A percentile compares a stretch with the other conserved stretches of the same genome.
Conservation (phyloP, 2,888 invertebrate genomes). For the Bombylius discolor region DNA sequence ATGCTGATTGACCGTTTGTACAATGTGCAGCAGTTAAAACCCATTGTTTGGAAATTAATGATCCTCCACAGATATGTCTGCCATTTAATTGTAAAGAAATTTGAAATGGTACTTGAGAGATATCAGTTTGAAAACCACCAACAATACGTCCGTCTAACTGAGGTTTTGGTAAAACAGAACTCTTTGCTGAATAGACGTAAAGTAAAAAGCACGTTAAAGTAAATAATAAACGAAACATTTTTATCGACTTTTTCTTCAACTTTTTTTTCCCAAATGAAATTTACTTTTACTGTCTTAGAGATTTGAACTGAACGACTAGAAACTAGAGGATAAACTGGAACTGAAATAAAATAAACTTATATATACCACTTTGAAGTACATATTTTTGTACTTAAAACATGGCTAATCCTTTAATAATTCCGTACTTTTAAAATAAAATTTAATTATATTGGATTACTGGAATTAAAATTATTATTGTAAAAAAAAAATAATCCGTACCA, state of each 20-base stretch:
- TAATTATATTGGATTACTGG: too few species aligned
- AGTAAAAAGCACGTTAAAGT: background rate
- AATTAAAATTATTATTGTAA: too few species aligned
- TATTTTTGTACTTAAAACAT: too few species aligned
- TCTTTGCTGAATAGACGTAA: background rate
- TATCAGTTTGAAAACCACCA: conserved; percentile 33
- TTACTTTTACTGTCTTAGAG: too few species aligned
- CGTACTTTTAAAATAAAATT: too few species aligned
- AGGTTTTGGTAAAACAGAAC: background rate
- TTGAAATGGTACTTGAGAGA: conserved; percentile 36
- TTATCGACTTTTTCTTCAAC: background rate
- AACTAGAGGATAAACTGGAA: too few species aligned
- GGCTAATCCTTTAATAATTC: too few species aligned
- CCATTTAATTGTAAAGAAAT: conserved; percentile 32
- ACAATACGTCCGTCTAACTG: conserved; percentile 32
- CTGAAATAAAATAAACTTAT: too few species aligned
- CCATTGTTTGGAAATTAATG: conserved; percentile 28
- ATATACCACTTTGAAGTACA: too few species aligned
- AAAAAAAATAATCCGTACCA: too few species aligned
- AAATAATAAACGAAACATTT: conserved; percentile 3
- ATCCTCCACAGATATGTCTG: conserved; percentile 37
- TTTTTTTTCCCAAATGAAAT: too few species aligned
- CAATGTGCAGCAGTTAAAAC: conserved; percentile 39
- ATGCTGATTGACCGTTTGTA: conserved; percentile 15
- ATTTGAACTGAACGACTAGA: too few species aligned